phyloP scores from a whole-genome alignment of 2,888 invertebrate species.

The Plusia festucae region DNA sequence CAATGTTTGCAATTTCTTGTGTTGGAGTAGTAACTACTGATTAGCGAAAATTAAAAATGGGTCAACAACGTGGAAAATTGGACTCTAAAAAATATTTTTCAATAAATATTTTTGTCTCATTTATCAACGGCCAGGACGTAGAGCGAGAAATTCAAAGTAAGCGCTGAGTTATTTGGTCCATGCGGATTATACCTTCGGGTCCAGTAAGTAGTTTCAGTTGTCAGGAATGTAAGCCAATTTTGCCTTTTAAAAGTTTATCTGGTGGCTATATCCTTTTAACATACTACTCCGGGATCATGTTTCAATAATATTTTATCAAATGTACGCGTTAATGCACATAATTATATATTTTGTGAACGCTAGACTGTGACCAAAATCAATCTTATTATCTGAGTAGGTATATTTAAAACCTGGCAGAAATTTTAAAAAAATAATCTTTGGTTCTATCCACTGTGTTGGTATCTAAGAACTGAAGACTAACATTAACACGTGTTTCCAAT shows the following conservation, averaged over 20 bases:
- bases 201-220: conserved; percentile 28
- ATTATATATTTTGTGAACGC: too few relatives aligned
- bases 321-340: too few relatives aligned
- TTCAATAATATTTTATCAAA: background rate
- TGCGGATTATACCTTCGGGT: conserved; percentile 19
- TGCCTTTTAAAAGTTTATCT: background rate
- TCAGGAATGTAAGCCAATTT: conserved; percentile 22
- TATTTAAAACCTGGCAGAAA: too few relatives aligned
- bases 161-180: background rate
- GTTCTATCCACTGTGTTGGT: too few relatives aligned
- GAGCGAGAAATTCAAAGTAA: background rate
- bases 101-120: too few relatives aligned
- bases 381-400: too few relatives aligned
- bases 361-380: too few relatives aligned
- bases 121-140: too few relatives aligned
- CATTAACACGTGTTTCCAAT: background rate
- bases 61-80: background rate
- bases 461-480: too few relatives aligned
- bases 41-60: background rate
- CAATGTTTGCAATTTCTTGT: too few relatives aligned
- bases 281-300: background rate
- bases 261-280: background rate
- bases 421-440: too few relatives aligned
- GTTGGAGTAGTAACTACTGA: background rate
- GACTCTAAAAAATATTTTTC: too few relatives aligned